Base-by-base conservation (phyloP, 2,113 vertebrate genomes). In the Stictonetta naevosa region DNA sequence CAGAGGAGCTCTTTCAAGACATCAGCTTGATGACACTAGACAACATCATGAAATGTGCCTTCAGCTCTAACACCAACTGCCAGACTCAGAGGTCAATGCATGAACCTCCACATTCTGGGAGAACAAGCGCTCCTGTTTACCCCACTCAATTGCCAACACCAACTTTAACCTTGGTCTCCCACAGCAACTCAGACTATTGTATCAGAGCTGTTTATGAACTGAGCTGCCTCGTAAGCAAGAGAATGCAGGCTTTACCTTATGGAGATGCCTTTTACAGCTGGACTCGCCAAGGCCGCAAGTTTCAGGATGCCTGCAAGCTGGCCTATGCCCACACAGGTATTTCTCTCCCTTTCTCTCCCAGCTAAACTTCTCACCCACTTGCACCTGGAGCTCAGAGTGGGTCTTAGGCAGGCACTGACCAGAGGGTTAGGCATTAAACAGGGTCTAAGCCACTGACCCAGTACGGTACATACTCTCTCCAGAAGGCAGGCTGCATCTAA, bases 11-110 rank as follows among this genome's bases (percentile, higher is more conserved):
- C 69, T 99, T 98, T 86, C 81, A 98, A 29, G 95, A 98, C 0
- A 62, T 99, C 69, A 99, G 99, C 83, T 97, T 99, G 29, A 99
- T 99, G 99, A 98, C 98, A 2, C 97, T 99, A 40, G 99, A 99
- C 94, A 99, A 66, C 91, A 98, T 99, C 83, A 96, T 99, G 98
- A 99, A 99, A 90, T 99, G 99, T 7, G 98, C 98, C 31, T 99
- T 99, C 97, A 99, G 99, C 86, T 96, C 88, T 56, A 80, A 97
- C 26, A 97, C 97, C 83, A 97, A 96, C 93, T 96, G 98, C 87
- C 98, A 99, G 93, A 95, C 87, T 7, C 86, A 98, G 75, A 95
- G 98, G 99, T 99, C 44, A 96, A 98, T 96, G 38, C 28, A 22
- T 63, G 21, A 7, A 40, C 59, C 68, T 36, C 38, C 21, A 52